Percentiles rank a stretch among this genome's conserved stretches.
phyloP scores from a whole-genome alignment of 2,113 vertebrate genomes.

The Burhinus bistriatus region DNA sequence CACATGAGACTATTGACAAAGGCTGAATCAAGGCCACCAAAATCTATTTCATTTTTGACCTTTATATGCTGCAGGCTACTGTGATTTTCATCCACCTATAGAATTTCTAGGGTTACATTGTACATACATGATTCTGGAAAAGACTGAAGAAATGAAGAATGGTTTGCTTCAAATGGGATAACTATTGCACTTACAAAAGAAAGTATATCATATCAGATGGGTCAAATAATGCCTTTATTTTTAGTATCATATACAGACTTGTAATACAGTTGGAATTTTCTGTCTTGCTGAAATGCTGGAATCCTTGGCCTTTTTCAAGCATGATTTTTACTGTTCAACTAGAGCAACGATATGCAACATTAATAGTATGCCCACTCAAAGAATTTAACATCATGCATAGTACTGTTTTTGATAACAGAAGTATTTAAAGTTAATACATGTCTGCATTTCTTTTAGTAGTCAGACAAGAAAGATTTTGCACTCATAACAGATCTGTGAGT shows the following conservation, averaged over 20 bases:
- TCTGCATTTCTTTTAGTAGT: not conserved
- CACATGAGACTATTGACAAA: not conserved
- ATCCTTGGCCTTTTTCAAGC: not conserved
- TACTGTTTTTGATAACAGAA: not conserved
- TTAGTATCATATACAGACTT: not conserved
- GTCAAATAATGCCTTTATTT: not conserved
- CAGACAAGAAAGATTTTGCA: not conserved
- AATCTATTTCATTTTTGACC: constrained; percentile 4
- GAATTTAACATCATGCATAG: not conserved
- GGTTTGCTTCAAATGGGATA: not conserved
- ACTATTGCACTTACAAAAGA: not conserved
- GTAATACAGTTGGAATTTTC: not conserved
- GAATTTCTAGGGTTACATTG: not conserved
- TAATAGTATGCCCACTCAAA: not conserved
- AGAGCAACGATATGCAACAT: not conserved
- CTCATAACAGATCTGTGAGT: not conserved
- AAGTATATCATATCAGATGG: not conserved
- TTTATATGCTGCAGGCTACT: not conserved
- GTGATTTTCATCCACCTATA: not conserved
- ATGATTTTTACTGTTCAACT: not conserved
- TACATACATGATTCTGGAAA: not conserved
- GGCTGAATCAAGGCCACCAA: not conserved
- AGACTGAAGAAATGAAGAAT: not conserved
- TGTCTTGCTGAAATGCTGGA: not conserved
- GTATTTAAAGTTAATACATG: not conserved